Evolutionary conservation across 1,140 invertebrate species (phyloP), one percentile per base, ranked within the genome.

Genomic region (Ptiloglossa arizonensis): DNA sequence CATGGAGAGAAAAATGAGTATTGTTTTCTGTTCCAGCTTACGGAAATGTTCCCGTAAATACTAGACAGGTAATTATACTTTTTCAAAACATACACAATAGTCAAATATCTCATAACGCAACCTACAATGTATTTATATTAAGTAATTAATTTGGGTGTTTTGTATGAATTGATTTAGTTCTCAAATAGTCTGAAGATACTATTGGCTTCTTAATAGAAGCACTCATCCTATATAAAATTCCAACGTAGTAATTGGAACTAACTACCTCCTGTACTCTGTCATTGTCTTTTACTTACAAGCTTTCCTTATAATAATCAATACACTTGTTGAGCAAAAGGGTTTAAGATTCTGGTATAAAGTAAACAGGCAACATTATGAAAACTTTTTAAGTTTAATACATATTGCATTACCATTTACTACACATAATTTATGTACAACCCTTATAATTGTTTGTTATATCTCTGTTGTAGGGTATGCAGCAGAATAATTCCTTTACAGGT

Each of bases 11-110:
- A 9, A n/a, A 38, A 68, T 67, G 15, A 68, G 29, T 24, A 75
- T 52, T 75, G 6, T 35, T 76, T 86, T 75, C n/a, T 88, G 80
- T 91, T 91, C 24, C 88, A 93, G 91, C 89, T 13, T 93, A 92
- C 70, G 92, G 91, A 79, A 92, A 91, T 83, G 72, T 90, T 3
- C 77, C 89, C 24, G 70, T 91, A 41, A 91, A 87, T 67, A 59
- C 88, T 15, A 89, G 91, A 88, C 91, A 91, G 87, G 91, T 92
- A 79, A 90, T 62, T 62, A 56, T 44, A 50, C 50, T 64, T 38
- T 69, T 44, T n/a, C 22, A 46, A 22, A 62, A 1, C 41, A 44
- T 44, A 5, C 8, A 44, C 8, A 64, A 41, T 0, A 32, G 70
- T 6, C 2, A 44, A 38, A 38, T 38, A 38, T 38, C 4, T 38